Conservation (phyloP, 1,140 invertebrate genomes). For the Penaeus indicus region DNA sequence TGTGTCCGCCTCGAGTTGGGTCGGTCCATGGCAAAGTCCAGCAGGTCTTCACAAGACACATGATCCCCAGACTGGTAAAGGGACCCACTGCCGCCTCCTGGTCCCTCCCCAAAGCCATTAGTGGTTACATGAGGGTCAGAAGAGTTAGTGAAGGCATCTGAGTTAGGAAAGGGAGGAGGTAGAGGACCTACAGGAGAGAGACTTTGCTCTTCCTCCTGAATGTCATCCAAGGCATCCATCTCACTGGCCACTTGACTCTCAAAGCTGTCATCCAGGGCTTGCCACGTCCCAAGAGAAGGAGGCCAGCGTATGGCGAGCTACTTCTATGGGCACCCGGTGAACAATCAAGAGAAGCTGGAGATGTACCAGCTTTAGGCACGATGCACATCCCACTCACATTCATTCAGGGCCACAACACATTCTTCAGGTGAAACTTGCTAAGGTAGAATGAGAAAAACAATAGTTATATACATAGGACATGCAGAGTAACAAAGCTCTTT, state of each 20-base stretch:
- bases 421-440: constrained; percentile 81
- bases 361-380: constrained; percentile 65
- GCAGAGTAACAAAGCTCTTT: not conserved
- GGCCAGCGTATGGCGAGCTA: constrained; percentile 56
- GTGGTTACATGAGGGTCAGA: constrained; percentile 42
- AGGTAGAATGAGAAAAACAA: not conserved
- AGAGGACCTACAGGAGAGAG: constrained; percentile 58
- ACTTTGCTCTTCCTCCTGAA: constrained; percentile 68
- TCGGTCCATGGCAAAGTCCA: constrained; percentile 90
- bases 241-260: constrained; percentile 78
- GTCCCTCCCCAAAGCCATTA: constrained; percentile 56
- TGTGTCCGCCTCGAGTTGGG: constrained; percentile 77
- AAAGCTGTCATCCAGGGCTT: constrained; percentile 74
- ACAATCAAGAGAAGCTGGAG: constrained; percentile 52
- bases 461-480: constrained; percentile 12
- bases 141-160: constrained; percentile 43
- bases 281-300: constrained; percentile 64
- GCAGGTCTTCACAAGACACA: constrained; percentile 91
- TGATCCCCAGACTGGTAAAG: constrained; percentile 76
- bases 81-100: constrained; percentile 68
- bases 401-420: constrained; percentile 84
- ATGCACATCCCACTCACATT: constrained; percentile 89
- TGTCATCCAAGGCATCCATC: constrained; percentile 77
- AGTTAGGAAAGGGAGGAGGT: constrained; percentile 41
- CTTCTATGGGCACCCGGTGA: constrained; percentile 45